Base-by-base conservation (phyloP, 2,113 vertebrate genomes). In the Hippoglossus stenolepis region DNA sequence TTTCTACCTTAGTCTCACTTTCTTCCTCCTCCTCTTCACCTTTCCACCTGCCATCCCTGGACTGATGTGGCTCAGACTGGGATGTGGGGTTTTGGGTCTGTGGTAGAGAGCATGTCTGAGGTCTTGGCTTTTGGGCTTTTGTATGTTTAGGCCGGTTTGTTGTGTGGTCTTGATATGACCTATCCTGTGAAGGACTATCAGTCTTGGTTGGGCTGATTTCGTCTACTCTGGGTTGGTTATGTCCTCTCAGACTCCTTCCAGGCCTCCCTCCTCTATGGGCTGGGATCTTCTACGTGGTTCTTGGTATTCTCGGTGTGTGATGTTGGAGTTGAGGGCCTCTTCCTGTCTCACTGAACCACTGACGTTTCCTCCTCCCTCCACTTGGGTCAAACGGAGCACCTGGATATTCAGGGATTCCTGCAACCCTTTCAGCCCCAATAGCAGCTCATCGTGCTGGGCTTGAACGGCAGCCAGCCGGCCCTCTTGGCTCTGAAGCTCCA, bases 401-500 rank as follows among this genome's bases (percentile, higher is more conserved):
- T 93, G 89, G 65, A 76, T 79, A 24, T 57, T 80, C n/a, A 92
- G 47, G 0, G 85, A 21, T 0, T 80, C 86, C 0, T 7, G 68
- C 23, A 90, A 60, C 1, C 57, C 75, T 23, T 70, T 80, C 18
- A 95, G 47, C 3, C 79, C 83, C 13, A 86, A 58, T 20, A 90
- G 81, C 3, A 94, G 66, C 54, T 89, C 64, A 1, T 84, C 84
- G 18, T 85, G 87, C 60, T 87, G 84, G 40, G 51, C 73, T 45
- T 80, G 85, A n/a, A 95, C 40, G 23, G 86, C 82, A 24, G 5
- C 35, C 12, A 93, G 20, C 1, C 84, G 75, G 38, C 69, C 73
- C 38, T 86, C 84, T 53, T 93, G 92, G 31, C 61, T 79, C 24
- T 83, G 80, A 7, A 93, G 65, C 38, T 87, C 81, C 43, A 79